Evolutionary conservation across 1,140 invertebrate genomes (phyloP), one percentile per base, ranked within the genome.

Genomic region (Hestina assimilis): DNA sequence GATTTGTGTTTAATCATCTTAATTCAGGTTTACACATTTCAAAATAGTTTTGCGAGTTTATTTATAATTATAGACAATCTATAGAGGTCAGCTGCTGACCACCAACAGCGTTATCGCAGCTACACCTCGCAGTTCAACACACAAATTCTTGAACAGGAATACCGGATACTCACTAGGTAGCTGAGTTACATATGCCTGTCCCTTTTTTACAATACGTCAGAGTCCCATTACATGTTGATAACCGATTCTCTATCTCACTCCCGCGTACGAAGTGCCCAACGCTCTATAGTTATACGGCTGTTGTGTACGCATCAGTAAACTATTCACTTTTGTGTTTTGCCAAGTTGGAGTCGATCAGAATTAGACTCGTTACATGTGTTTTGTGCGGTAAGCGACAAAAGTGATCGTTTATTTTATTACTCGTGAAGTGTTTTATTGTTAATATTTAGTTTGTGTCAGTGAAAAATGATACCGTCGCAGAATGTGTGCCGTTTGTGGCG

Each of bases 301-400:
- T 61, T 56, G 53, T 55, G 28, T 59, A 59, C 60, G 57, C 64
- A 63, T 66, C 59, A 64, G 65, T 69, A 67, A 71, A 66, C 66
- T 72, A 72, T 75, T 73, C 73, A 69, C 59, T 77, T 75, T 74
- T 79, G 72, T 75, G 72, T 75, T 72, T 76, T 71, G 75, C 70
- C 72, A 77, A 75, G 70, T 75, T 66, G 66, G 45, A 69, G 73
- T 63, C 63, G 75, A 38, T 56, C 68, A 40, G 70, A 73, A 63
- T 69, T 71, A 67, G 69, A 68, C 47, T 64, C 56, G 59, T 50
- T 61, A 48, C 58, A 60, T 66, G 65, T 52, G 68, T 69, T 63
- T 52, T 47, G 62, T 54, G 59, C 55, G 40, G 41, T 47, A 43
- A 67, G 55, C 63, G 61, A 55, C 60, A 63, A 67, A 54, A 61